Evolutionary conservation across 2,797 vertebrate species (phyloP).

Genomic region (Lacerta viridis): DNA sequence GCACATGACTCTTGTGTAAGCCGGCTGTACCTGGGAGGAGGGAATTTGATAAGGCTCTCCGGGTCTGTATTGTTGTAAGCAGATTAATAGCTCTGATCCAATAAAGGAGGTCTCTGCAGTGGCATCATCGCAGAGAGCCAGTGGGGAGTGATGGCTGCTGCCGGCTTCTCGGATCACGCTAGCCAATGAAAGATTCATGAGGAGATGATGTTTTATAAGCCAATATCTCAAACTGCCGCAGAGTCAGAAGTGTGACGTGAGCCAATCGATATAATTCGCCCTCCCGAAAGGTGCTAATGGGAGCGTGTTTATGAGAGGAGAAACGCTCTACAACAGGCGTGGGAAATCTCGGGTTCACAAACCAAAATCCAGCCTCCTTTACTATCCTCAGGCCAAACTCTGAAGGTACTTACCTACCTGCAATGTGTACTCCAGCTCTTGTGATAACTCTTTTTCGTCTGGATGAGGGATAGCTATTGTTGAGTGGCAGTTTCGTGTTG

Average conservation of each 20-base stretch:
- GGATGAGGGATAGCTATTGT: too few species aligned
- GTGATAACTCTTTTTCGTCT: too few species aligned
- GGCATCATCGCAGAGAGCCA: conserved; percentile 75
- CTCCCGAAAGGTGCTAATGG: conserved; percentile 72
- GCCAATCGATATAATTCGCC: conserved; percentile 74
- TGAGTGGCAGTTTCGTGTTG: too few species aligned
- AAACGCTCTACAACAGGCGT: not conserved
- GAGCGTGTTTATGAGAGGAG: conserved; percentile 60
- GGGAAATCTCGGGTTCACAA: too few species aligned
- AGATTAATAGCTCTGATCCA: conserved; percentile 79
- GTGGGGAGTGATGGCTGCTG: conserved; percentile 57
- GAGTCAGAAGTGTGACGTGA: conserved; percentile 72
- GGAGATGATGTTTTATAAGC: conserved; percentile 73
- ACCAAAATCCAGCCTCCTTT: not conserved
- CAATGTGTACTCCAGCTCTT: too few species aligned
- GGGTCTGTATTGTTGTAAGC: conserved; percentile 64
- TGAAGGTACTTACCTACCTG: too few species aligned
- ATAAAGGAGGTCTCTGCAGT: conserved; percentile 73
- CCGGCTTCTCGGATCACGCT: conserved; percentile 70
- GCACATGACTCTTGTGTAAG: conserved; percentile 81
- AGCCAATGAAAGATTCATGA: conserved; percentile 83
- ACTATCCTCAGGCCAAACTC: not conserved
- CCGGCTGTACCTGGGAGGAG: conserved; percentile 61
- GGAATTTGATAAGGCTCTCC: conserved; percentile 80
- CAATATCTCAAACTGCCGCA: conserved; percentile 66